Base-by-base conservation (phyloP, 1,140 invertebrate species). In the Drosophila kepulauana region DNA sequence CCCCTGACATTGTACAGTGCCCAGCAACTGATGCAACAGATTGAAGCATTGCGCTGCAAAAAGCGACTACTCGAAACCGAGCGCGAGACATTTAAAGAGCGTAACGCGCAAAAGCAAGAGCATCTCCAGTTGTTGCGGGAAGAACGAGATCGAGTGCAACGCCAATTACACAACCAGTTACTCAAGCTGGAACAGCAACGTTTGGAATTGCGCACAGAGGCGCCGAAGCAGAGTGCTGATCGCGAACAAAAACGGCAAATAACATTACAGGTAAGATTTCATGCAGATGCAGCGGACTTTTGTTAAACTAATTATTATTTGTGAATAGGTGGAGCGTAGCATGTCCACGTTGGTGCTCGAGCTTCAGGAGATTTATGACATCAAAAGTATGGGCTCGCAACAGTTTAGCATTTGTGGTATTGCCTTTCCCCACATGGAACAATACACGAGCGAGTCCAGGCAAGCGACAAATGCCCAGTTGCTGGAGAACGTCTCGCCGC, bases 371-470 rank as follows among this genome's bases (percentile, higher is more conserved):
- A 93, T 94, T 61, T 94, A 94, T 81, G 93, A 93, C 3, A 93
- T 94, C 38, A 76, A 91, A 48, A 65, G 67, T 33, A 57, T 74
- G 20, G 57, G 61, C 15, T 52, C 66, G 5, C 80, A 81, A 10
- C 70, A 94, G 70, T 95, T 94, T 81, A 95, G 93, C 54, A 97
- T 97, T 73, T 95, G 95, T 90, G 94, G 94, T 68, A 95, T 97
- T 43, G 94, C 95, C 91, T 93, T 98, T 62, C 97, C 97, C 5
- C 95, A 97, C 92, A 95, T 96, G 15, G 95, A 96, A 82, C 93
- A 75, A 15, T 92, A 91, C 41, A 77, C 81, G 5, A 79, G 56
- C 38, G 88, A 82, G 41, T 57, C 66, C 5, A 74, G 79, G 5
- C 79, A 91, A 57, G 64, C 78, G 11, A 45, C 56, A 11, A 86